These are phyloP conservation scores for Ophion obscuratus DNA, from an alignment of 2,888 invertebrate genomes.

Conservation along the genomic window DNA sequence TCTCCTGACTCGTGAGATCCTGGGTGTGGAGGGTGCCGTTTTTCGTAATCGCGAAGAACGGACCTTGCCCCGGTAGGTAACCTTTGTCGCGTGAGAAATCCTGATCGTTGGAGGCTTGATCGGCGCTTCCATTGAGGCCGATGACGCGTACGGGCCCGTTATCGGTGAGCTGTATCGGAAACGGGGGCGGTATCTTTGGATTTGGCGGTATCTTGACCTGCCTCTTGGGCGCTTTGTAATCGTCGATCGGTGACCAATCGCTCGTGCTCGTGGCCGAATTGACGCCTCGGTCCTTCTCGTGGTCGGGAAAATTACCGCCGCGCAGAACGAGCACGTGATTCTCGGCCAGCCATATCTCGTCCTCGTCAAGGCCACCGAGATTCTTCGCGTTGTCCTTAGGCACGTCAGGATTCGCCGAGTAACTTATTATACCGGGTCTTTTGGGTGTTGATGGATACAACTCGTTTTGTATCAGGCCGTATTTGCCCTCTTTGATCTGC, in stretches of 20 bases:
- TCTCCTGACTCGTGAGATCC: slow-evolving; percentile 85
- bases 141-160: slow-evolving; percentile 94
- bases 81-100: slow-evolving; percentile 82
- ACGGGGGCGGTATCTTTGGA: slow-evolving; percentile 95
- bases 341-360: slow-evolving; percentile 96
- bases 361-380: slow-evolving; percentile 92
- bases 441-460: slow-evolving; percentile 89
- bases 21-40: slow-evolving; percentile 85
- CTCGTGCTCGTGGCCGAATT: slow-evolving; percentile 24
- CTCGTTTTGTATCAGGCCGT: slow-evolving; percentile 94
- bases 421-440: slow-evolving; percentile 93
- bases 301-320: slow-evolving; percentile 89
- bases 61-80: slow-evolving; percentile 84
- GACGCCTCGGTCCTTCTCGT: slow-evolving; percentile 53
- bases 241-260: slow-evolving; percentile 92
- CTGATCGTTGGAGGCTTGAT: slow-evolving; percentile 72
- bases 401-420: slow-evolving; percentile 92
- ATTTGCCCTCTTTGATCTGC: slow-evolving; percentile 95
- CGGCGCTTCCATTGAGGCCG: slow-evolving; percentile 90
- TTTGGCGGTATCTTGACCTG: slow-evolving; percentile 93
- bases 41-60: slow-evolving; percentile 84
- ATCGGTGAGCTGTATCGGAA: slow-evolving; percentile 95
- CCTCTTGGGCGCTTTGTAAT: slow-evolving; percentile 92
- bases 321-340: slow-evolving; percentile 93
- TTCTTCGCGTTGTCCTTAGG: slow-evolving; percentile 92